Base-by-base conservation (phyloP, 2,113 vertebrate genomes). In the Xenopus borealis region DNA sequence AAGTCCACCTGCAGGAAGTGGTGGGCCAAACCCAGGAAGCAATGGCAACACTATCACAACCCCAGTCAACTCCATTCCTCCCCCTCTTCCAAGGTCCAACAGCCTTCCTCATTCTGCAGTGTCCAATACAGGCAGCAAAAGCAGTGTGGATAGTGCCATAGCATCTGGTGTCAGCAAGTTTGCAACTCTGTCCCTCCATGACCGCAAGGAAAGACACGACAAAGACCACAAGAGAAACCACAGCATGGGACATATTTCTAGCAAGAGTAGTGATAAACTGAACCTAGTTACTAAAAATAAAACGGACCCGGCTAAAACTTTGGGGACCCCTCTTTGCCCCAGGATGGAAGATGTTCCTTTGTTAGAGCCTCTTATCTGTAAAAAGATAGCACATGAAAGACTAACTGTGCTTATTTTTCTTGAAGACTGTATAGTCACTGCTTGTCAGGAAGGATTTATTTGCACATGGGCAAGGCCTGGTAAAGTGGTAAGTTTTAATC, bases 381-480 rank as follows among this genome's bases (percentile, higher is more conserved):
- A 98, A 94, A 99, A 98, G 92, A 97, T 98, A 81, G 96, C 97
- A 81, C 97, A 99, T 66, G 97, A 98, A 85, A 94, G 97, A 91
- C 97, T 99, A 86, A 97, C 97, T 80, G 97, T 98, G 86, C 90
- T 99, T 83, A 96, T 98, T 90, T 99, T 99, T 90, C 95, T 99
- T 77, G 97, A 98, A 93, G 97, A 99, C 95, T 98, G 96, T 94
- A 91, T 99, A 93, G 97, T 99, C 92, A 98, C 96, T 90, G 97
- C 96, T 86, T 99, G 97, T 92, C 97, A 99, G 94, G 97, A 99
- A 90, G 97, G 97, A 83, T 99, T 99, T 93, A 91, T 99, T 94
- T 99, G 97, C 96, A 99, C 97, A 85, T 99, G 97, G 97, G 97
- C 96, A 86, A 93, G 97, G 93, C 97, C 97, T 80, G 97, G 97